These are phyloP conservation scores for Artibeus lituratus DNA, from an alignment of 2,797 vertebrate genomes.

Conservation along the genomic window DNA sequence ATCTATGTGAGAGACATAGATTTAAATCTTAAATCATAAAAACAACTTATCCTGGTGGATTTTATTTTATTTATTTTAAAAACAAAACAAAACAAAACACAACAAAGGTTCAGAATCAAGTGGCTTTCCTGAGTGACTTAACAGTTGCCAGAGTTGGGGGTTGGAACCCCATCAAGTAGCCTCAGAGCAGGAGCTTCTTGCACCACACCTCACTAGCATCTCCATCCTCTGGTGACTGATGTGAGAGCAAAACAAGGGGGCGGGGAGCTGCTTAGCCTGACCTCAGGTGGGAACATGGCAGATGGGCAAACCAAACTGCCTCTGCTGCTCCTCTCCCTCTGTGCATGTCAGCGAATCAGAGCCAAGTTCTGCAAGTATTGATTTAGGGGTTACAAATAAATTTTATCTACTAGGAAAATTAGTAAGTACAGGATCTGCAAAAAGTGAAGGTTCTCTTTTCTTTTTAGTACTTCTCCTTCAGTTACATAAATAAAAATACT, in stretches of 20 bases:
- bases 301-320: not conserved
- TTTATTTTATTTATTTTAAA: not conserved
- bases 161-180: not conserved
- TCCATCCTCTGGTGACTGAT: no score
- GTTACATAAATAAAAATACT: not conserved
- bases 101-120: not conserved
- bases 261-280: not conserved
- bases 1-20: not conserved
- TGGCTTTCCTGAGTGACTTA: not conserved
- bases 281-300: not conserved
- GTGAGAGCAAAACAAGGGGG: not conserved
- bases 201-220: fast-evolving
- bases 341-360: not conserved
- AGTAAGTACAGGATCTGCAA: not conserved
- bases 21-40: not conserved
- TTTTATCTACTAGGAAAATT: not conserved
- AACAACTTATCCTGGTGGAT: not conserved
- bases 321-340: not conserved
- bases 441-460: not conserved
- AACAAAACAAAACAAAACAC: not conserved
- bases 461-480: not conserved
- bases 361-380: not conserved
- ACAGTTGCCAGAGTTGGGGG: not conserved
- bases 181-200: not conserved
- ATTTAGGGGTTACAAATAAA: not conserved